Percentiles rank a stretch among this genome's conserved stretches.
These are phyloP conservation scores for Furcula furcula DNA, from an alignment of 2,888 invertebrate species.

Conservation along the genomic window DNA sequence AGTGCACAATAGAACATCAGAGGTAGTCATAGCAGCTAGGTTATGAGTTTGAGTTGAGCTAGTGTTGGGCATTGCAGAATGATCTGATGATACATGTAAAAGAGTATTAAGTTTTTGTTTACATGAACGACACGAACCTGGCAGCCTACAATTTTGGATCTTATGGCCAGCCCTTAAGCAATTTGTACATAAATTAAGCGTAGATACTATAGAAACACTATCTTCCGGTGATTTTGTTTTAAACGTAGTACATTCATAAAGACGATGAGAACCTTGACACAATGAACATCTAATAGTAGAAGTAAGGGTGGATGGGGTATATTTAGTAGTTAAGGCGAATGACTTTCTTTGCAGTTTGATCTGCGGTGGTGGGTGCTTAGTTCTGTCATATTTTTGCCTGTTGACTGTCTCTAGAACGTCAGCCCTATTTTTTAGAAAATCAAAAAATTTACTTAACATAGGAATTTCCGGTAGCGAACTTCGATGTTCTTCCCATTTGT, in stretches of 20 bases:
- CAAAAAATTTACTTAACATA: slow-evolving; percentile 6
- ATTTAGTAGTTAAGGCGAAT: not conserved
- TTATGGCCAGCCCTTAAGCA: slow-evolving; percentile 1
- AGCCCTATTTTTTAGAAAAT: slow-evolving; percentile 10
- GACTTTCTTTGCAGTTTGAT: not conserved
- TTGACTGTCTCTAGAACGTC: slow-evolving; percentile 13
- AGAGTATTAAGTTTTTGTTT: not conserved
- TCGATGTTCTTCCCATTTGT: slow-evolving; percentile 21
- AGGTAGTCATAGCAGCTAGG: no score
- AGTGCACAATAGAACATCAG: slow-evolving; percentile 1
- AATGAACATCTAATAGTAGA: not conserved
- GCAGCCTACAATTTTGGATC: not conserved
- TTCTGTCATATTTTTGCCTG: not conserved
- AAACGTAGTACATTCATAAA: not conserved
- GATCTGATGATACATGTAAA: not conserved
- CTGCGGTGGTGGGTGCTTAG: not conserved
- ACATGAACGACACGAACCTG: not conserved
- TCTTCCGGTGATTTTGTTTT: not conserved
- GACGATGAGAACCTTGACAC: not conserved
- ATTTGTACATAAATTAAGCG: not conserved
- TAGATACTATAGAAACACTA: not conserved
- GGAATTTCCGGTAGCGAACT: slow-evolving; percentile 5
- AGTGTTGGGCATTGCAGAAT: no score
- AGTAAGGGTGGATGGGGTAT: not conserved
- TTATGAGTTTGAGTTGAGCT: no score